A percentile compares a stretch with the other conserved stretches of the same genome.
Evolutionary conservation across 1,140 invertebrate genomes (phyloP).

Genomic region (Drosophila dunni): DNA sequence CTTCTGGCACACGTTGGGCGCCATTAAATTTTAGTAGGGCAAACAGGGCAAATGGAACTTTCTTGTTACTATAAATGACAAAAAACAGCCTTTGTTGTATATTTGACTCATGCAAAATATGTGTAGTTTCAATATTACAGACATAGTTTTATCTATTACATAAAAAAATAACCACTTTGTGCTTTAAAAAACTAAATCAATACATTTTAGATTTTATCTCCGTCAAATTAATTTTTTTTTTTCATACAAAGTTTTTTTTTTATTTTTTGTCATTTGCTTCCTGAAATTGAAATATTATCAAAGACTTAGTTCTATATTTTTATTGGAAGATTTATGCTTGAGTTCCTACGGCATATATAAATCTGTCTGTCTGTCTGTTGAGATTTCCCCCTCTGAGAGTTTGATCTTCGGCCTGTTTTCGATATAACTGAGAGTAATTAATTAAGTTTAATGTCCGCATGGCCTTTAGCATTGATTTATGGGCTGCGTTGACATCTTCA

Average conservation of each 20-base stretch:
- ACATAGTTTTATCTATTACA: no score
- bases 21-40: no score
- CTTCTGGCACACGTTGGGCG: no score
- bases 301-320: neutral
- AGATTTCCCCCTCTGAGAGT: conserved; percentile 26
- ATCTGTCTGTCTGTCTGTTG: conserved; percentile 32
- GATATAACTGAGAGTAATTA: conserved; percentile 65
- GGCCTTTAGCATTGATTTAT: conserved; percentile 75
- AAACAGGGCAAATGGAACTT: no score
- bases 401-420: conserved; percentile 18
- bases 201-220: no score
- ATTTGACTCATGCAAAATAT: no score
- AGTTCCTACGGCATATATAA: conserved; percentile 47
- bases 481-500: conserved; percentile 46
- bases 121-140: no score
- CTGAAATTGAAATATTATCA: conserved; percentile 5
- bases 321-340: conserved; percentile 59
- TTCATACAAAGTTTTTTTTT: neutral
- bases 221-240: no score
- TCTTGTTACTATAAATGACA: no score
- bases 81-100: no score
- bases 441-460: conserved; percentile 71
- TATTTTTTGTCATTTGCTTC: neutral
- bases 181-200: no score
- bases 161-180: no score